Conservation (phyloP, 2,113 vertebrate genomes). For the Oncorhynchus clarkii region DNA sequence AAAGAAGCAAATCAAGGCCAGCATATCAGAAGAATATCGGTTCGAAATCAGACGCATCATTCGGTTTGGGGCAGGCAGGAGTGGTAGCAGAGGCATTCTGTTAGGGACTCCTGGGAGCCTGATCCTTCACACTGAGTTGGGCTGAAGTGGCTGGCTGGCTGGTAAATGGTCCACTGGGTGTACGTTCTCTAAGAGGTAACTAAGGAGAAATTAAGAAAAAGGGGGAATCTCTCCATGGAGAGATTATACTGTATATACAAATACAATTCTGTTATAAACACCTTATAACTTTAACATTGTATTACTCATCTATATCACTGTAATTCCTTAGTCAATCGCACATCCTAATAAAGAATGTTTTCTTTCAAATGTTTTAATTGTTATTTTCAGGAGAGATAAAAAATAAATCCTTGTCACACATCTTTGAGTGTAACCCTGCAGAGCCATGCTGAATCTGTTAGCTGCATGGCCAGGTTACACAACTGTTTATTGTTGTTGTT, state of each 20-base stretch:
- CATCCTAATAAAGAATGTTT: too few relatives aligned
- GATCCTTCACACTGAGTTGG: not conserved
- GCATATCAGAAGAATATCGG: not conserved
- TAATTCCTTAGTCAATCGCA: too few relatives aligned
- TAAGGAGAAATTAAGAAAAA: slow-evolving; percentile 41
- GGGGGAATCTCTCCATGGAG: too few relatives aligned
- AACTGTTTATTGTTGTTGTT: slow-evolving; percentile 43
- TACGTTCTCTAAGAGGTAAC: slow-evolving; percentile 66
- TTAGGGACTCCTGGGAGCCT: slow-evolving; percentile 1
- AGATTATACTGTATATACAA: too few relatives aligned
- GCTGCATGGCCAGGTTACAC: slow-evolving; percentile 36
- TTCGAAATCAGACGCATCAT: slow-evolving; percentile 36
- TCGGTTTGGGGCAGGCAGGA: slow-evolving; percentile 23
- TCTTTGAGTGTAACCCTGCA: not conserved
- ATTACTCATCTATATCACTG: too few relatives aligned
- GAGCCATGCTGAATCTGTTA: slow-evolving; percentile 22
- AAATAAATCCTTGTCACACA: not conserved
- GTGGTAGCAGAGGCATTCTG: slow-evolving; percentile 14
- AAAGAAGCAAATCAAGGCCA: slow-evolving; percentile 31
- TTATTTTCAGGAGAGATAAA: too few relatives aligned
- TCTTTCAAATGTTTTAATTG: too few relatives aligned
- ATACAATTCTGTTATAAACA: too few relatives aligned
- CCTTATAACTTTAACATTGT: not conserved
- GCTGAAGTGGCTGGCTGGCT: slow-evolving; percentile 24
- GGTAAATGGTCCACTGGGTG: slow-evolving; percentile 59